phyloP scores from a whole-genome alignment of 1,140 invertebrate genomes.

The Physella acuta region DNA sequence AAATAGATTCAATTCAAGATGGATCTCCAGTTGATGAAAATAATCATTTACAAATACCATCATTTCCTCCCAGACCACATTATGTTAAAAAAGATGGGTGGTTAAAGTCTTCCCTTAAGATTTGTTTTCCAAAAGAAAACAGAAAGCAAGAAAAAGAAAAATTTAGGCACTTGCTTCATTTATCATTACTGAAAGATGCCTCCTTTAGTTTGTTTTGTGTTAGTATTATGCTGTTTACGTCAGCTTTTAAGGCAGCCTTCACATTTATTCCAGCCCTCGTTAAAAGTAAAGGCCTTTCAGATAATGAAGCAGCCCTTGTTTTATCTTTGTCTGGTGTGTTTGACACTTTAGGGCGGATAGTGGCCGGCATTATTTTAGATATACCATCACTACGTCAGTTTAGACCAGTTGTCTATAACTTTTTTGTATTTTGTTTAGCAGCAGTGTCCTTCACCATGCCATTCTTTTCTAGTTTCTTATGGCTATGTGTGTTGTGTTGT shows the following conservation, averaged over 20 bases:
- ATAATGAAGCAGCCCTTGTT: constrained; percentile 36
- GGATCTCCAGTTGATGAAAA: too few relatives aligned
- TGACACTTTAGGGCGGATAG: constrained; percentile 38
- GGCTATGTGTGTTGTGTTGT: constrained; percentile 31
- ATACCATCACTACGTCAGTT: constrained; percentile 32
- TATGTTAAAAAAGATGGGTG: background rate
- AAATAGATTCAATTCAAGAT: too few relatives aligned
- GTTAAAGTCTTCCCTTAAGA: background rate
- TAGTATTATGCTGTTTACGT: constrained; percentile 40
- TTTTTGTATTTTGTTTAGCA: constrained; percentile 38
- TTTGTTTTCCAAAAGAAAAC: constrained; percentile 21
- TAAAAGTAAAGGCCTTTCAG: constrained; percentile 32
- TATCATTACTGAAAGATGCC: constrained; percentile 40
- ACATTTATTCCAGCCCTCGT: constrained; percentile 46
- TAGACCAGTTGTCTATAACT: constrained; percentile 40
- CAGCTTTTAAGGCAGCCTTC: constrained; percentile 39
- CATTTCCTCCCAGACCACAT: too few relatives aligned
- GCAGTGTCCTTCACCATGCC: constrained; percentile 37
- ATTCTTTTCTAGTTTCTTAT: constrained; percentile 28
- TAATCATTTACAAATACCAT: too few relatives aligned
- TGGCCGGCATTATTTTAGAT: constrained; percentile 38
- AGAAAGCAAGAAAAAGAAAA: background rate
- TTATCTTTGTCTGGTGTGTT: constrained; percentile 40
- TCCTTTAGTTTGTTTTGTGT: constrained; percentile 40
- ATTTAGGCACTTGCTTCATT: constrained; percentile 31